Base-by-base conservation (phyloP, 2,888 invertebrate genomes). In the Ariolimax columbianus region DNA sequence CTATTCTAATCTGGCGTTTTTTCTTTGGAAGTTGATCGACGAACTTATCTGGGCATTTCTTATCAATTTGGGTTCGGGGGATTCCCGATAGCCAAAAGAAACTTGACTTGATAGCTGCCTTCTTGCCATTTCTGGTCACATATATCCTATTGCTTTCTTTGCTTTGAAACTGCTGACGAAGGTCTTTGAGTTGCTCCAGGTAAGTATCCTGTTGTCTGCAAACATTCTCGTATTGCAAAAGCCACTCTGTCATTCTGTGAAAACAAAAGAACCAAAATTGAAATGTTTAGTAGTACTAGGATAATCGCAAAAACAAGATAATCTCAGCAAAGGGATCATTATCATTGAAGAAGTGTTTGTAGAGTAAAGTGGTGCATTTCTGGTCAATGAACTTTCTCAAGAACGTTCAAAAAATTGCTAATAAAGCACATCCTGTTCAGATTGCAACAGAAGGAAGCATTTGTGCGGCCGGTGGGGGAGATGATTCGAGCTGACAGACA, bases 221-320 rank as follows among this genome's bases (percentile, higher is more conserved):
- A 26, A 89, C 89, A 63, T 82, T 85, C 51, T 90, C 89, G 86
- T 91, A 91, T 70, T 89, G 88, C 81, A 88, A 89, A 43, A 90
- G 80, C 90, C 90, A 90, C 75, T 89, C 90, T 1, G 89, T 87
- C 68, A 88, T 85, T 70, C 70, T 70, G 70, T 36, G 38, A 36
- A 70, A 70, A 63, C n/a, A 63, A 63, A 30, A 63, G 30, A 63
- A 63, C n/a, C 2, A 30, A 3, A 4, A 63, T 4, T 63, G 3
- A 63, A 30, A 23, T 2, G 4, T 63, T 63, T 23, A 2, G 11
- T 30, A 63, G 30, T 30, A 63, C 3, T 4, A 30, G 4, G n/a
- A n/a, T 7, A 11, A 1, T 4, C 11, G n/a, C 2, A 4, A 7
- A 2, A 63, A 14, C 1, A n/a, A 63, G n/a, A 63, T 14, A 3